Conservation (phyloP, 2,113 vertebrate genomes). For the Cyprinodon tularosa region DNA sequence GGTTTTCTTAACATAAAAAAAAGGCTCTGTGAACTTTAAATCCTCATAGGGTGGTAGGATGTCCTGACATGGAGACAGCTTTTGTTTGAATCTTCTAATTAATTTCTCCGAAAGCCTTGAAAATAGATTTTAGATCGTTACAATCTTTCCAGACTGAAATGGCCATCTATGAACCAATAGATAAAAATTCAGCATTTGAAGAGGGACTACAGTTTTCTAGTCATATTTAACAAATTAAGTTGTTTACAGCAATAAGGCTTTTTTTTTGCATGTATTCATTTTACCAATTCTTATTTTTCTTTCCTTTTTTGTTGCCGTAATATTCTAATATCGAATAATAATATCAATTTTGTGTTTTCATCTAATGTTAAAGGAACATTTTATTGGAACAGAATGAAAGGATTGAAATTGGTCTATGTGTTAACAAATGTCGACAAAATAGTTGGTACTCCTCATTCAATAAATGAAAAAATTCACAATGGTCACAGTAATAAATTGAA, state of each 20-base stretch:
- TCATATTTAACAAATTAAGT: too few relatives aligned
- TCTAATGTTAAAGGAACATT: too few relatives aligned
- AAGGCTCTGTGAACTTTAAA: background rate
- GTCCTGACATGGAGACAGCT: background rate
- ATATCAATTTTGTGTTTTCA: too few relatives aligned
- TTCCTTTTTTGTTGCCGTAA: too few relatives aligned
- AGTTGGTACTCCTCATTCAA: too few relatives aligned
- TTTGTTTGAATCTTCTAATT: constrained; percentile 20
- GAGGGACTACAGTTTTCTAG: background rate
- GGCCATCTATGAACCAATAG: constrained; percentile 1
- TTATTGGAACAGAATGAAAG: too few relatives aligned
- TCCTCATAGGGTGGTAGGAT: background rate
- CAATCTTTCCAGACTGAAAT: background rate
- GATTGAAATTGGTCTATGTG: too few relatives aligned
- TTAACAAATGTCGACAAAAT: too few relatives aligned
- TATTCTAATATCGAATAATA: background rate
- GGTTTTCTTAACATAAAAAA: constrained; percentile 21
- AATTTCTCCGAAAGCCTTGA: constrained; percentile 3
- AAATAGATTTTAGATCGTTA: background rate
- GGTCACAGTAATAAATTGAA: too few relatives aligned
- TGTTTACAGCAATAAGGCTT: too few relatives aligned
- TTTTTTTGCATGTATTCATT: background rate
- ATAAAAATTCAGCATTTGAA: background rate
- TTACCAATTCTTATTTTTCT: background rate
- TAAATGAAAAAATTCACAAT: too few relatives aligned